phyloP scores from a whole-genome alignment of 2,797 vertebrate genomes.

The Euphonia xanthogaster region DNA sequence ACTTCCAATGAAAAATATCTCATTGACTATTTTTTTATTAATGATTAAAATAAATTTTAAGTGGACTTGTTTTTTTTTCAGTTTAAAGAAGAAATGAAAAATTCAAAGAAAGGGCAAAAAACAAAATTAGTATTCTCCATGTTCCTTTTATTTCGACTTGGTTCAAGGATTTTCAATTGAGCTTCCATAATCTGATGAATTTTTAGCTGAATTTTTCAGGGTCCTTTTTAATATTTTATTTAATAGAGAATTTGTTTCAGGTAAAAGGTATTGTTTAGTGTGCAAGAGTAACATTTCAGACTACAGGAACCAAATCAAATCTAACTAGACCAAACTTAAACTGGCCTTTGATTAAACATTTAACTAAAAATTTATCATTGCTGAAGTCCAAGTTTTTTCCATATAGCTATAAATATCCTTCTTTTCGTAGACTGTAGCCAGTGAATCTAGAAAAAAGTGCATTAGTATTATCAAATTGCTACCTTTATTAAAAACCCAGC shows the following conservation, averaged over 20 bases:
- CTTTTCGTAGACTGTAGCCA: neutral
- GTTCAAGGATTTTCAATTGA: neutral
- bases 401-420: neutral
- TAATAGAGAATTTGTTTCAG: neutral
- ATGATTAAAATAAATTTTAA: neutral
- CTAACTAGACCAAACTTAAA: neutral
- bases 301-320: neutral
- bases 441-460: neutral
- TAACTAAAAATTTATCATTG: neutral
- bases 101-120: neutral
- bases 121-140: neutral
- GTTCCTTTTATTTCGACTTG: neutral
- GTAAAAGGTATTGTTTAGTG: neutral
- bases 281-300: neutral
- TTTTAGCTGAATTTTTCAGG: neutral
- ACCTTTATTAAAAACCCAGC: neutral
- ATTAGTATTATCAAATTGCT: neutral
- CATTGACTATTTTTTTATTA: neutral
- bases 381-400: neutral
- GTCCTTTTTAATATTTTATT: neutral
- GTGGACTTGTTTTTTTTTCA: neutral
- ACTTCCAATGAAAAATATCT: neutral
- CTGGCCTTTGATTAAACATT: neutral
- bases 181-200: neutral
- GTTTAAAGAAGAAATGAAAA: neutral